A percentile compares a stretch with the other conserved stretches of the same genome.
phyloP scores from a whole-genome alignment of 2,797 vertebrate species.

The Eulemur coronatus region DNA sequence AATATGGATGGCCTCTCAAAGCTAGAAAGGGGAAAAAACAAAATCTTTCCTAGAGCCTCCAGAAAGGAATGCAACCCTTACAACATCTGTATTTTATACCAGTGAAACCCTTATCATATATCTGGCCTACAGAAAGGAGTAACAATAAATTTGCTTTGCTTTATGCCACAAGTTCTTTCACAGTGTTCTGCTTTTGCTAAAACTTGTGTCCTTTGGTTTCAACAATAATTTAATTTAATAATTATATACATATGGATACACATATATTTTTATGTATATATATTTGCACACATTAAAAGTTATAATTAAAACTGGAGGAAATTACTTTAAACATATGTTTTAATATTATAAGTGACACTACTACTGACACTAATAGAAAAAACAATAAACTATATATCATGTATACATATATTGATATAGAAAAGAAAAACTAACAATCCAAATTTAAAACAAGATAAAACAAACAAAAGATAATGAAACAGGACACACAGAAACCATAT shows the following conservation, averaged over 20 bases:
- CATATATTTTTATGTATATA: not conserved
- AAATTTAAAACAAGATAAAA: not conserved
- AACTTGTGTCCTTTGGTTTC: not conserved
- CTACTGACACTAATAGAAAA: not conserved
- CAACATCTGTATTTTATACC: not conserved
- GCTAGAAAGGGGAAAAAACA: not conserved
- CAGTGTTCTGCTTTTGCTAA: not conserved
- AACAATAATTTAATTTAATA: not conserved
- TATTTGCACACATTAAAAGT: not conserved
- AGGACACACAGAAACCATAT: not conserved
- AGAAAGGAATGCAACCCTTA: not conserved
- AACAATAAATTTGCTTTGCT: not conserved
- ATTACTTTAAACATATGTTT: not conserved
- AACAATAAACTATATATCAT: not conserved
- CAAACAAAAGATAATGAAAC: not conserved
- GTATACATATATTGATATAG: not conserved
- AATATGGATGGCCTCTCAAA: not conserved
- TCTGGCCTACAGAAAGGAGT: not conserved
- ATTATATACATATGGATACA: too few species aligned
- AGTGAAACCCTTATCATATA: not conserved
- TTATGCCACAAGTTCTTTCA: not conserved
- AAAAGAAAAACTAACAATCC: not conserved
- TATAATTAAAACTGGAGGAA: not conserved
- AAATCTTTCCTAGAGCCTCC: not conserved
- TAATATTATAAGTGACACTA: not conserved